phyloP scores from a whole-genome alignment of 1,140 invertebrate genomes.

The Pentalonia nigronervosa region DNA sequence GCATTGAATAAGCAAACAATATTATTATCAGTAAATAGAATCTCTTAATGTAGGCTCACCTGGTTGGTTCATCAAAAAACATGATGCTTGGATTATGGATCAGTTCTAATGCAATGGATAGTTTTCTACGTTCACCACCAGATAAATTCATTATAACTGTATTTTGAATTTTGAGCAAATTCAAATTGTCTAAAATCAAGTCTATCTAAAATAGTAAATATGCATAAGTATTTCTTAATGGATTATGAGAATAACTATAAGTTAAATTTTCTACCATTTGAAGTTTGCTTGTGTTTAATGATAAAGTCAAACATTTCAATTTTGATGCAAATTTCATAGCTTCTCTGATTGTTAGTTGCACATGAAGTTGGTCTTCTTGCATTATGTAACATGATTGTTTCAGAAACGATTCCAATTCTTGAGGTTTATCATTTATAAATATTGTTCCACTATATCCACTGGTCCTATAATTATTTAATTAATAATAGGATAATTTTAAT shows the following conservation, averaged over 20 bases:
- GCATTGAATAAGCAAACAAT: background rate
- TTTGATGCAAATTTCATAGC: slow-evolving; percentile 84
- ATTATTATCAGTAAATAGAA: background rate
- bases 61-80: slow-evolving; percentile 94
- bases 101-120: slow-evolving; percentile 86
- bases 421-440: slow-evolving; percentile 42
- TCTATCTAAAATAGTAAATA: slow-evolving; percentile 55
- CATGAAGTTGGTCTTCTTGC: slow-evolving; percentile 84
- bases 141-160: slow-evolving; percentile 79
- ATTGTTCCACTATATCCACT: slow-evolving; percentile 39
- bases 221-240: background rate
- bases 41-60: slow-evolving; percentile 68
- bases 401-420: slow-evolving; percentile 65
- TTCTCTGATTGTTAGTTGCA: slow-evolving; percentile 80
- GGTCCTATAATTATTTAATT: slow-evolving; percentile 35
- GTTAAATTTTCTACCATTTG: slow-evolving; percentile 47
- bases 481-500: background rate
- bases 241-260: background rate
- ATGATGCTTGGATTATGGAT: slow-evolving; percentile 89
- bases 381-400: slow-evolving; percentile 89
- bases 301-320: slow-evolving; percentile 75
- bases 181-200: slow-evolving; percentile 58
- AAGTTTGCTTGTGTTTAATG: slow-evolving; percentile 43
- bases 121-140: slow-evolving; percentile 85
- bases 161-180: slow-evolving; percentile 64